These are phyloP conservation scores for Pygoscelis adeliae DNA, from an alignment of 2,113 vertebrate species.

Conservation along the genomic window DNA sequence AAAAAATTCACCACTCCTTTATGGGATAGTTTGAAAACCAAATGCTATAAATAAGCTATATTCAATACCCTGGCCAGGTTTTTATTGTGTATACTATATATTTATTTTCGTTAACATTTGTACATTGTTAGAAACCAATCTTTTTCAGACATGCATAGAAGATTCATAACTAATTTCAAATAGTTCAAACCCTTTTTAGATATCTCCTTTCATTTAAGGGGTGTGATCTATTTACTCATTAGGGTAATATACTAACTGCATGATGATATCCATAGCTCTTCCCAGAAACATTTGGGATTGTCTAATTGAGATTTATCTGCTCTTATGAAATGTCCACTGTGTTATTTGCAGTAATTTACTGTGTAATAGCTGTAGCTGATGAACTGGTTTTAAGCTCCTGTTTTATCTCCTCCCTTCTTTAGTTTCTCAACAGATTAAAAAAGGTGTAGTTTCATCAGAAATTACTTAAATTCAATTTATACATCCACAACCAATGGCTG, in stretches of 20 bases:
- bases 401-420: constrained; percentile 17
- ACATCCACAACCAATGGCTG: neutral
- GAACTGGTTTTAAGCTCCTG: constrained; percentile 47
- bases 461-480: neutral
- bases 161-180: neutral
- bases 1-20: neutral
- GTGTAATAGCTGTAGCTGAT: neutral
- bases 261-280: neutral
- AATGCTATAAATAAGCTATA: neutral
- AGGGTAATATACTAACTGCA: neutral
- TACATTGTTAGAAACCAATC: neutral
- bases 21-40: neutral
- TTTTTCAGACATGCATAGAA: neutral
- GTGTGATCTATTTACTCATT: neutral
- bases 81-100: neutral
- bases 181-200: neutral
- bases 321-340: constrained; percentile 4
- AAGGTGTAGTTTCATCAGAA: neutral
- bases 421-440: neutral
- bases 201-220: neutral
- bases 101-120: neutral
- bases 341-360: constrained; percentile 3
- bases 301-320: neutral
- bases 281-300: neutral
- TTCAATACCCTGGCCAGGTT: neutral